Conservation (phyloP, 92 coral and sea anemone genomes). For the Phenganax subtilis region DNA sequence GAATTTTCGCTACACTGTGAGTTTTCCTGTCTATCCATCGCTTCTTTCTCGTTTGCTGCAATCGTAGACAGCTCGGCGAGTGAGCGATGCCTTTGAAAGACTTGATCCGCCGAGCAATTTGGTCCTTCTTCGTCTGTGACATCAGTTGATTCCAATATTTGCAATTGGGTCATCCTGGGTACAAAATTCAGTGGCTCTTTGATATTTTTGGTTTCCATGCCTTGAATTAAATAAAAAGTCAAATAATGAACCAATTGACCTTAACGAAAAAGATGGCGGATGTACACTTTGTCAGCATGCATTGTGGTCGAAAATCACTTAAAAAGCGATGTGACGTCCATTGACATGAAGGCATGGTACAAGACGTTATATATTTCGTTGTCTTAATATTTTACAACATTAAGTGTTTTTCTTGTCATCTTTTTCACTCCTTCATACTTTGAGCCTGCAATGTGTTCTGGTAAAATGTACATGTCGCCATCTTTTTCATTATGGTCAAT, state of each 20-base stretch:
- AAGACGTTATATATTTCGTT: no score
- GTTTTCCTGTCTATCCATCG: slow-evolving; percentile 34
- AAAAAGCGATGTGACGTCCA: no score
- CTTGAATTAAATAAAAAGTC: slow-evolving; percentile 9
- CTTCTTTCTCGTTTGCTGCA: slow-evolving; percentile 49
- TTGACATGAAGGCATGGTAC: no score
- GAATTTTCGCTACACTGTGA: slow-evolving; percentile 22
- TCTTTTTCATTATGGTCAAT: no score
- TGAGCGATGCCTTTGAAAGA: slow-evolving; percentile 66
- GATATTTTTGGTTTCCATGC: slow-evolving; percentile 7
- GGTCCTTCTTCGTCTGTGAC: slow-evolving; percentile 33
- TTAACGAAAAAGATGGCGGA: not conserved
- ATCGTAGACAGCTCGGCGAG: slow-evolving; percentile 82
- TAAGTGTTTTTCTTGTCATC: no score
- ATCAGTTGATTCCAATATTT: slow-evolving; percentile 14
- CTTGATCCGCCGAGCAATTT: slow-evolving; percentile 48
- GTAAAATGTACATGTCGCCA: no score
- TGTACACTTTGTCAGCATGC: not conserved
- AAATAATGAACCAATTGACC: not conserved
- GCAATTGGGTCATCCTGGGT: not conserved
- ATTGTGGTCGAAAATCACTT: not conserved
- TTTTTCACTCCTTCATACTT: no score
- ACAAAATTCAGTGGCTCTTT: not conserved
- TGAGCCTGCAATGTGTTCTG: no score
- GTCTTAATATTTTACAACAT: no score